phyloP scores from a whole-genome alignment of 2,888 invertebrate genomes.

The Stramonita haemastoma region DNA sequence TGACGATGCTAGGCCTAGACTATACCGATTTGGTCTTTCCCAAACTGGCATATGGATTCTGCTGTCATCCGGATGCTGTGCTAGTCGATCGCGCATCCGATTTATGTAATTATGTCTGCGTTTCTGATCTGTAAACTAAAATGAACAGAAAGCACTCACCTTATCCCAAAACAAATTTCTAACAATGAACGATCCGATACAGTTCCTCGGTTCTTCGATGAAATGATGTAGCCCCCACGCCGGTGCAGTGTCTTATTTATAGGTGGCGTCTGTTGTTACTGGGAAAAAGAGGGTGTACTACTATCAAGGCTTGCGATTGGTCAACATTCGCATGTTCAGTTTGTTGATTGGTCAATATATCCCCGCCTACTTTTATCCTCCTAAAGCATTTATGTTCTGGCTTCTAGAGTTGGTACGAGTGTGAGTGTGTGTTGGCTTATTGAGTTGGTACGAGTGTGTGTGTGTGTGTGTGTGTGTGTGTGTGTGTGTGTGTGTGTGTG shows the following conservation, averaged over 20 bases:
- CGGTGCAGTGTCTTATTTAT: no score
- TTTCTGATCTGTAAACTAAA: no score
- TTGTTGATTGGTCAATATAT: neutral
- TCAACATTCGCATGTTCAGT: neutral
- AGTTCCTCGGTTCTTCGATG: neutral
- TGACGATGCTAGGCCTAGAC: no score
- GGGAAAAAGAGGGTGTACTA: neutral
- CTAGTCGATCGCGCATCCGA: no score
- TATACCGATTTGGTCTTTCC: no score
- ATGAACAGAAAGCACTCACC: neutral
- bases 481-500: conserved; percentile 27
- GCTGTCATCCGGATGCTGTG: no score
- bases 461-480: conserved; percentile 21
- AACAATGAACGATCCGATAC: neutral
- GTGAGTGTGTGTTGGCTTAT: neutral
- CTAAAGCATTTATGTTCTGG: neutral
- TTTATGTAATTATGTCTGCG: no score
- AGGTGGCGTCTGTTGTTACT: no score
- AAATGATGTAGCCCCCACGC: no score
- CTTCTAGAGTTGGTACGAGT: neutral
- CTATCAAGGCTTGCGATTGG: neutral
- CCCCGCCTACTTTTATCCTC: neutral
- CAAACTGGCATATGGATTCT: no score
- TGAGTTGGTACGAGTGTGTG: neutral
- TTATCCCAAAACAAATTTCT: neutral